A percentile compares a stretch with the other conserved stretches of the same genome.
Conservation (phyloP, 2,113 vertebrate species). For the Saiga tatarica region DNA sequence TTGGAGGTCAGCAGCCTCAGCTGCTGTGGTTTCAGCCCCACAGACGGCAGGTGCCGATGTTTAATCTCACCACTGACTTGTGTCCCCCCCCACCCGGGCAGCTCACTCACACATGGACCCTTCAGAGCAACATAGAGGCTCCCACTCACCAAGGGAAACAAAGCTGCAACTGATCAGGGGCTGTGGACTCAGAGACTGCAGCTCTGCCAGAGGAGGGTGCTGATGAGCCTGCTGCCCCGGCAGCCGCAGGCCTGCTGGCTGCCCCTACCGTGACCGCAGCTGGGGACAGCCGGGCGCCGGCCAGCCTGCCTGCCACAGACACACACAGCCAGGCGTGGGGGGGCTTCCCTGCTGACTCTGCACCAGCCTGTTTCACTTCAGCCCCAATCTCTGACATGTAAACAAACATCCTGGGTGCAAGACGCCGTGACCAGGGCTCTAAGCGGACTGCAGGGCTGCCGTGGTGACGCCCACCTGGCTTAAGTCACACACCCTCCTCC, state of each 20-base stretch:
- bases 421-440: accelerated
- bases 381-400: neutral
- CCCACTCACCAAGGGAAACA: neutral
- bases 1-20: neutral
- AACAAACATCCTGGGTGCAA: neutral
- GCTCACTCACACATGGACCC: neutral
- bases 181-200: neutral
- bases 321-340: neutral
- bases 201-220: neutral
- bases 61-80: no score
- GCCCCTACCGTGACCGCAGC: accelerated
- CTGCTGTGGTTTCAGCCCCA: neutral
- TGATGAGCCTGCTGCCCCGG: neutral
- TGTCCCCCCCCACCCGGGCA: neutral
- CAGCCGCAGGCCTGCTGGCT: neutral
- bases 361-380: neutral
- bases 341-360: neutral
- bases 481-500: neutral
- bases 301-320: neutral
- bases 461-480: neutral
- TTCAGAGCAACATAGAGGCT: neutral
- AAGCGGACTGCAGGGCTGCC: accelerated
- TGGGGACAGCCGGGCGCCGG: accelerated
- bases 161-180: neutral
- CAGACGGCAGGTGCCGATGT: neutral